These are phyloP conservation scores for Pteronotus mesoamericanus DNA, from an alignment of 2,797 vertebrate genomes.

Conservation along the genomic window DNA sequence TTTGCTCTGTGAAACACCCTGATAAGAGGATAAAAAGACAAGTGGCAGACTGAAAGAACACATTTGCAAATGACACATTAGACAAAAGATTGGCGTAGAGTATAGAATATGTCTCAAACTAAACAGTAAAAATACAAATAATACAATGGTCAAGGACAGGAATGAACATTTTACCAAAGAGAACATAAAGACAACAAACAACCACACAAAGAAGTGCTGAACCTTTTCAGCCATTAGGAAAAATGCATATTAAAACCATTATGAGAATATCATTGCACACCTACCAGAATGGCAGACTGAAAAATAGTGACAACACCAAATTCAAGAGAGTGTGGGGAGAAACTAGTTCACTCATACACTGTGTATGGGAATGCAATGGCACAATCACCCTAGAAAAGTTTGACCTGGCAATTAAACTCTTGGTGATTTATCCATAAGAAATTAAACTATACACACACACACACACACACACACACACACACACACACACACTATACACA, in stretches of 20 bases:
- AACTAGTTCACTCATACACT: too few species aligned
- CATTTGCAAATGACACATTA: background rate
- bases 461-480: too few species aligned
- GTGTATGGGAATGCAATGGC: background rate
- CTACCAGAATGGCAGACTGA: background rate
- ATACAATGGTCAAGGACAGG: background rate
- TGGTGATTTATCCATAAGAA: background rate
- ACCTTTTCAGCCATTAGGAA: background rate
- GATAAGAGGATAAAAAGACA: background rate
- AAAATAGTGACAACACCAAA: background rate
- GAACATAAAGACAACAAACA: background rate
- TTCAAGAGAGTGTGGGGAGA: background rate
- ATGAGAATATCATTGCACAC: background rate
- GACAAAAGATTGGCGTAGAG: background rate
- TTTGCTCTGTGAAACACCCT: background rate
- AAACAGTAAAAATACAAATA: background rate
- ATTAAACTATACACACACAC: background rate
- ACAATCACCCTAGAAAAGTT: background rate
- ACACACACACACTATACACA: background rate
- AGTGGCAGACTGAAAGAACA: background rate
- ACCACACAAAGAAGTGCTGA: background rate
- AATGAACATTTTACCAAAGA: background rate
- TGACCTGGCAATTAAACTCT: background rate
- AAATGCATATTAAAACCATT: background rate
- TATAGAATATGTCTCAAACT: background rate